Conservation (phyloP, 2,113 vertebrate species). For the Anhinga rufa region DNA sequence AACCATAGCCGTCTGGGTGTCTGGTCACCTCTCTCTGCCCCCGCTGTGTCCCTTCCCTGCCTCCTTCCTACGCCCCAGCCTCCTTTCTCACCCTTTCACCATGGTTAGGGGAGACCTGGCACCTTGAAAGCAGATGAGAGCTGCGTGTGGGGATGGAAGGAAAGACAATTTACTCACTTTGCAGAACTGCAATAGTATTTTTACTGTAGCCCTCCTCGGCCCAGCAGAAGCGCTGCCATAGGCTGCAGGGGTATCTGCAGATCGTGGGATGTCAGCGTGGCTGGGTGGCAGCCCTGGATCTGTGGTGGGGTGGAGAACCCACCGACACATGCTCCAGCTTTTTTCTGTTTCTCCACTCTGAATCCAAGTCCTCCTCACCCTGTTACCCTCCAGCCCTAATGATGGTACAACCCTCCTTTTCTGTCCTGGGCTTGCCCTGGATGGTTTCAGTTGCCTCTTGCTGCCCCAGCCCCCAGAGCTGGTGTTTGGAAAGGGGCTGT, state of each 20-base stretch:
- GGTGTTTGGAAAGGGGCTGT: neutral
- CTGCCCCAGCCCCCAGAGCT: neutral
- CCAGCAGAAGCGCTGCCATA: neutral
- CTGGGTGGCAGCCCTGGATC: neutral
- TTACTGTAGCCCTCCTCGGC: neutral
- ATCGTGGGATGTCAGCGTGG: fast-evolving
- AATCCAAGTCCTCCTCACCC: neutral
- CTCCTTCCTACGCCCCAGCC: neutral
- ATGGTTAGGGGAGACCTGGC: fast-evolving
- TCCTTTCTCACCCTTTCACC: neutral
- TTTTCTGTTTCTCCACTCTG: neutral
- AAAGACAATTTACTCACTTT: neutral
- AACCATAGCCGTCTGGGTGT: neutral
- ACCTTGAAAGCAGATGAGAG: neutral
- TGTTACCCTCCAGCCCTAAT: neutral
- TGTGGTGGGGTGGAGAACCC: fast-evolving
- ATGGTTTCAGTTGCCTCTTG: neutral
- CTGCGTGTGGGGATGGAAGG: neutral
- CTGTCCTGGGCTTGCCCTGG: neutral
- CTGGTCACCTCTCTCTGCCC: neutral
- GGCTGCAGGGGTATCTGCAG: neutral
- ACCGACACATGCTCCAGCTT: neutral
- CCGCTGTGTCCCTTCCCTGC: neutral
- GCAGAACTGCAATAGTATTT: neutral
- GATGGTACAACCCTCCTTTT: neutral